Percentiles rank a stretch among this genome's conserved stretches.
These are phyloP conservation scores for Saguinus imperator DNA, from an alignment of 2,113 vertebrate genomes.

Conservation along the genomic window DNA sequence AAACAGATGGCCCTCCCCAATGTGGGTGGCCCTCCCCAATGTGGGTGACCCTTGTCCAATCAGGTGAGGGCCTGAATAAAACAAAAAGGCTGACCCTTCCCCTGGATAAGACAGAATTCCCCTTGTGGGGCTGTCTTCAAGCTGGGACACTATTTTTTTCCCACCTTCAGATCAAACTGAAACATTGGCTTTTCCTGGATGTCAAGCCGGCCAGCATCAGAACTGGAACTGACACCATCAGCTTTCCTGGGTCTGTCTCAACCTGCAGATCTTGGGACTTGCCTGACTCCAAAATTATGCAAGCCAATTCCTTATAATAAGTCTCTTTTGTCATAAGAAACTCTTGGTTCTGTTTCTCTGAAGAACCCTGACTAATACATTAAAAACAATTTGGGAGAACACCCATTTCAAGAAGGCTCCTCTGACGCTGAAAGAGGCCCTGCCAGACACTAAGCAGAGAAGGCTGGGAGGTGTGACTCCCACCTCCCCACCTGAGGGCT, in stretches of 20 bases:
- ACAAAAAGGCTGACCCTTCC: not conserved
- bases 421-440: not conserved
- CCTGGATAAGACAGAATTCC: not conserved
- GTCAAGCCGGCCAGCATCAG: not conserved
- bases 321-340: not conserved
- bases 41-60: not conserved
- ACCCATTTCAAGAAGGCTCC: not conserved
- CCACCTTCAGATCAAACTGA: not conserved
- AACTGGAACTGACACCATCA: not conserved
- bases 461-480: rapidly evolving
- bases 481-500: not conserved
- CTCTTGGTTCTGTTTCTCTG: not conserved
- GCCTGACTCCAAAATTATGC: not conserved
- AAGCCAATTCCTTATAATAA: not conserved
- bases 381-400: not conserved
- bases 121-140: not conserved
- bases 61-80: not conserved
- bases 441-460: not conserved
- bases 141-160: not conserved
- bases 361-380: not conserved
- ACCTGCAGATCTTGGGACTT: not conserved
- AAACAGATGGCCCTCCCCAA: not conserved
- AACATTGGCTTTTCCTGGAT: not conserved
- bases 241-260: not conserved
- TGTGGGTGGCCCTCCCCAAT: not conserved